Base-by-base conservation (phyloP, 2,113 vertebrate species). In the Siphamia tubifer region DNA sequence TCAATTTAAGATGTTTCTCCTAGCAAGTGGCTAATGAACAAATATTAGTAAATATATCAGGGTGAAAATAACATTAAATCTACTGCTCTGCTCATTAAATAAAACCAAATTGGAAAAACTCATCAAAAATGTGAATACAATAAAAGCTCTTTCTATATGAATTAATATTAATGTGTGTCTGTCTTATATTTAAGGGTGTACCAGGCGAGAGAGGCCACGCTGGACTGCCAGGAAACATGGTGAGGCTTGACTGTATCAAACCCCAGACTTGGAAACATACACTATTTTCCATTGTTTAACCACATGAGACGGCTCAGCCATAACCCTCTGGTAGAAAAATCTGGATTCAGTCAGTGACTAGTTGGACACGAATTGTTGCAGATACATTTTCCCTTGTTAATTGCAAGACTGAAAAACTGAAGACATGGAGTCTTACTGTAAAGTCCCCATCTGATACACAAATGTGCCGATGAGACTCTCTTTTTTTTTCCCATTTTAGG, bases 191-290 rank as follows among this genome's bases (percentile, higher is more conserved):
- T 19, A 69, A 91, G 89, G 89, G 89, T 16, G 1, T 11, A 39
- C 56, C 36, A 1, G 89, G 89, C n/a, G 74, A 86, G 2, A 74
- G 88, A 79, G 89, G 89, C 13, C 43, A 23, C 12, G 5, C 82
- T 20, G 89, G 89, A 70, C 32, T 30, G 3, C 82, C 83, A 25
- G 89, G 89, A 54, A 62, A 5, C 45, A 66, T 90, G 70, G 89
- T 89, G 32, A 71, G 73, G 8, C 13, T 32, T 57, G n/a, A n/a
- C n/a, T n/a, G n/a, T 5, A 17, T n/a, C 21, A 15, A 38, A 3
- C 9, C 20, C 2, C 43, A 25, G 6, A 34, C 23, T 32, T 20
- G 40, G 27, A 15, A 34, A 13, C 8, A 17, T 30, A 1, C 17
- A n/a, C n/a, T n/a, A n/a, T 7, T 34, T 4, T 1, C n/a, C 27